Evolutionary conservation across 1,140 invertebrate species (phyloP).

Genomic region (Aphaenogaster ashmeadi): DNA sequence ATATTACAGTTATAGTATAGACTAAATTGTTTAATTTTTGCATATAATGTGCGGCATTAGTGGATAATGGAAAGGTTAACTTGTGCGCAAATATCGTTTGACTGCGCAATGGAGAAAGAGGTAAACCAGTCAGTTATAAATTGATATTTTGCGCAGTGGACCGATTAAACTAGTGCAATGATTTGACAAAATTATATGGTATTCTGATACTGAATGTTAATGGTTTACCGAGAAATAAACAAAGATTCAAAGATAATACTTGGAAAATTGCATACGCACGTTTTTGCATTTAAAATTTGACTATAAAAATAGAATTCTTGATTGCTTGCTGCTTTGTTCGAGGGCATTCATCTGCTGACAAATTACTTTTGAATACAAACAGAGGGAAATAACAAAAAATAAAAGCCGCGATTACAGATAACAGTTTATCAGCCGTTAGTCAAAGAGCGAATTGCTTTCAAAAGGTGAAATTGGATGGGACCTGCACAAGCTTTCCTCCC

Average conservation of each 20-base stretch:
- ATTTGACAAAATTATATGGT: conserved; percentile 17
- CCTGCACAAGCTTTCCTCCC: conserved; percentile 1
- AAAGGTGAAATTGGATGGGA: conserved; percentile 38
- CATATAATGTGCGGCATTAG: neutral
- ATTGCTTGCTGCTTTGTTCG: neutral
- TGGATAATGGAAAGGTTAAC: conserved; percentile 6
- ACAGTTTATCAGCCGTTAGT: conserved; percentile 58
- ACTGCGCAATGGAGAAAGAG: conserved; percentile 4
- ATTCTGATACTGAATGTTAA: neutral
- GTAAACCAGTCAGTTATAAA: conserved; percentile 3
- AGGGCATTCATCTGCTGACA: neutral
- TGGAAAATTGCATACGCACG: neutral
- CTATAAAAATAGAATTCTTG: neutral
- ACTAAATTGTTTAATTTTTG: neutral
- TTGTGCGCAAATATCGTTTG: conserved; percentile 23
- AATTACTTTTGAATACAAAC: conserved; percentile 20
- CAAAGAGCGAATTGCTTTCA: conserved; percentile 62
- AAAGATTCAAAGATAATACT: neutral
- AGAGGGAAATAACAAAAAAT: conserved; percentile 6
- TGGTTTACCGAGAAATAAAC: neutral
- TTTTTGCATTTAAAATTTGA: neutral
- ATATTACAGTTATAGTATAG: neutral
- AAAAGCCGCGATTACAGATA: neutral
- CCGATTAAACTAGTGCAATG: conserved; percentile 12
- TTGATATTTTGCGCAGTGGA: conserved; percentile 31